Base-by-base conservation (phyloP, 2,113 vertebrate species). In the Danionella cerebrum region DNA sequence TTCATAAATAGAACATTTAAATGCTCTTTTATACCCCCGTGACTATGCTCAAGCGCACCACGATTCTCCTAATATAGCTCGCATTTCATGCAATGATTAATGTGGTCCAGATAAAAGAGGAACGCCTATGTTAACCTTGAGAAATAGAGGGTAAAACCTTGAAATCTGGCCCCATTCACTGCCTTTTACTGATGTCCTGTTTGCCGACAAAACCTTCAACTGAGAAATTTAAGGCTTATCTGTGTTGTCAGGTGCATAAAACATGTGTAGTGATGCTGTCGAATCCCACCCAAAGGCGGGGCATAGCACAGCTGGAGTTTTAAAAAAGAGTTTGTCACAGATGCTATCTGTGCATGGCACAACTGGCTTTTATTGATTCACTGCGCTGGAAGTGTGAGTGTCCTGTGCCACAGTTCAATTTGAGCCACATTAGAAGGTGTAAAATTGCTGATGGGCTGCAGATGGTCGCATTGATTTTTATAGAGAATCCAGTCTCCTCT, bases 311-410 rank as follows among this genome's bases (percentile, higher is more conserved):
- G 16, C 41, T 52, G 64, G 55, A 24, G 35, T 42, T 39, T 6
- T n/a, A 38, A 35, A 35, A 24, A 60, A 38, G 39, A 51, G 47
- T 66, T 52, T 31, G 60, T 14, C 47, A 55, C 54, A 70, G 62
- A 75, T 67, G 48, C 48, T 67, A 67, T 66, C 54, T 41, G 48
- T 62, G 31, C 65, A 75, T 18, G 45, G 63, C 63, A 51, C 29
- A 48, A 65, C 44, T 35, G 68, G 33, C 47, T 67, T 75, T 75
- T 62, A 70, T 66, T 67, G 72, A 75, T 70, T 67, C 31, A 6
- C 55, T 70, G 53, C 53, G 50, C 47, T 22, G 52, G 16, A 65
- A 52, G 48, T 64, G 39, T 38, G 18, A 66, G 62, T 10, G 62
- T 70, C 47, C 67, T 66, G 48, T 55, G 45, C 39, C 54, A 70